A percentile compares a stretch with the other conserved stretches of the same genome.
Conservation (phyloP, 2,797 vertebrate genomes). For the Uromys caudimaculatus region DNA sequence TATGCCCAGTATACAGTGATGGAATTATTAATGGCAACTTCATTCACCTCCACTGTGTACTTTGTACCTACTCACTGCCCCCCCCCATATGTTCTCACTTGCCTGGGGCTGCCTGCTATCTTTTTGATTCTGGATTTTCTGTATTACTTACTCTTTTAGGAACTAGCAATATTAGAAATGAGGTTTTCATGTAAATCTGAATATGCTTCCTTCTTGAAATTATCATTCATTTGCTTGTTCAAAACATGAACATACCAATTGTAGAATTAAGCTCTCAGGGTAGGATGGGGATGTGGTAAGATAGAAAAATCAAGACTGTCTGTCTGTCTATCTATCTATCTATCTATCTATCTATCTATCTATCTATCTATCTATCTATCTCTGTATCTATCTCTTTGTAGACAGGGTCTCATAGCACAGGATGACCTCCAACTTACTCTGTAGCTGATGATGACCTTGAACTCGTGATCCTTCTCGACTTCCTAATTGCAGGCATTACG, state of each 20-base stretch:
- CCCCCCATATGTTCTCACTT: background rate
- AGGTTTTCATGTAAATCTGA: background rate
- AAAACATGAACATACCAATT: background rate
- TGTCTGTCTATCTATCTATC: no score
- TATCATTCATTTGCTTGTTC: conserved; percentile 5
- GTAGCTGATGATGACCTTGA: no score
- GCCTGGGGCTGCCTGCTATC: background rate
- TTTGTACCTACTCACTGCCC: no score
- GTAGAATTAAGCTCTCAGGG: conserved; percentile 3
- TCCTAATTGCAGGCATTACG: background rate
- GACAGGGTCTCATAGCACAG: background rate
- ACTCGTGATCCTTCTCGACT: background rate
- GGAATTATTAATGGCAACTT: no score
- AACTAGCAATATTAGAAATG: background rate
- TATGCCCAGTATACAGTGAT: background rate
- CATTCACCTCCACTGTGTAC: background rate
- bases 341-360: background rate
- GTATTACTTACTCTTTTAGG: background rate
- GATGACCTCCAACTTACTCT: background rate
- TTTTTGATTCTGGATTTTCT: background rate
- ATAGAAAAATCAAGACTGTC: background rate
- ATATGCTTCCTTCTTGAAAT: background rate
- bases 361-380: background rate
- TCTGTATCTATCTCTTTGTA: background rate
- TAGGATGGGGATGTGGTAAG: background rate